Conservation (phyloP, 1,140 invertebrate genomes). For the Euglossa dilemma region DNA sequence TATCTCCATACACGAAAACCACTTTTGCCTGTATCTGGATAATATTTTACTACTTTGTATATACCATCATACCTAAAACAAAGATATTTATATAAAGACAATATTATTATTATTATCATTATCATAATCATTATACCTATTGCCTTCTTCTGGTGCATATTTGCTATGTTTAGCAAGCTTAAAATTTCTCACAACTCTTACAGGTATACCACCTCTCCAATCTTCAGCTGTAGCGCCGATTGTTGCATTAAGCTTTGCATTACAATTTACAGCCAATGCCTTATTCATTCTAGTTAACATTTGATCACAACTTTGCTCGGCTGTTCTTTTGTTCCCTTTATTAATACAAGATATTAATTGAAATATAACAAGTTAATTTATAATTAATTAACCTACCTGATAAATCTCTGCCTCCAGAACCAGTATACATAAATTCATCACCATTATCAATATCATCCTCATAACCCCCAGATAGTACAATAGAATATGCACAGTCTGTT, state of each 20-base stretch:
- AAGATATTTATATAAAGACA: conserved; percentile 17
- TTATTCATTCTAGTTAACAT: conserved; percentile 90
- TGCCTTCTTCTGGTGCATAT: conserved; percentile 90
- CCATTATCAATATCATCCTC: conserved; percentile 94
- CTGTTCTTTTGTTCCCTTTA: conserved; percentile 89
- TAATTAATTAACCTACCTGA: conserved; percentile 82
- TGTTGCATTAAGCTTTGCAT: conserved; percentile 85
- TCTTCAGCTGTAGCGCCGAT: conserved; percentile 88
- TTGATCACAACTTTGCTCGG: conserved; percentile 92
- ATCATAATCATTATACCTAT: conserved; percentile 78
- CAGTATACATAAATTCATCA: conserved; percentile 92
- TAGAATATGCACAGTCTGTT: conserved; percentile 91
- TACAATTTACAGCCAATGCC: conserved; percentile 91
- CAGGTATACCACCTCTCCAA: conserved; percentile 89
- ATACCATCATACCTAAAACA: conserved; percentile 87
- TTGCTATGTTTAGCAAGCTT: conserved; percentile 90
- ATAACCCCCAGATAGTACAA: conserved; percentile 93
- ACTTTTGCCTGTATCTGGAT: conserved; percentile 90
- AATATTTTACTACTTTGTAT: conserved; percentile 93
- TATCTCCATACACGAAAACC: conserved; percentile 93
- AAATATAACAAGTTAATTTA: conserved; percentile 1
- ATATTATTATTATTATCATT: background rate
- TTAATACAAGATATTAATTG: background rate
- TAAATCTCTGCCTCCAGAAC: conserved; percentile 91
- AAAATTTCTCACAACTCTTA: conserved; percentile 90